Percentiles rank a stretch among this genome's conserved stretches.
phyloP scores from a whole-genome alignment of 2,797 vertebrate genomes.

The Holocentrus rufus region DNA sequence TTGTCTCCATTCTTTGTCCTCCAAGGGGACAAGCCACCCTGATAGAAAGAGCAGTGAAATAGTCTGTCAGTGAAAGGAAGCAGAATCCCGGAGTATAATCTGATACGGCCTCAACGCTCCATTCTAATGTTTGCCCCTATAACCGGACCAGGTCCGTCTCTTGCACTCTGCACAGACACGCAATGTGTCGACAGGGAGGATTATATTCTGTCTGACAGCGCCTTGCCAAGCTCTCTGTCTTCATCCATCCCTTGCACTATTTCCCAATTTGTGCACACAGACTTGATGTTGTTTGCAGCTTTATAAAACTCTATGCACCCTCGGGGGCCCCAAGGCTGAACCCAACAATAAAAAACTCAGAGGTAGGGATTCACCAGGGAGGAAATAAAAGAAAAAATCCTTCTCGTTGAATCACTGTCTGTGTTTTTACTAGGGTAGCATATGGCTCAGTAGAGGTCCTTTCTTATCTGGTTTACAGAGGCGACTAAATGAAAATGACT shows the following conservation, averaged over 20 bases:
- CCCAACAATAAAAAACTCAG: slow-evolving; percentile 56
- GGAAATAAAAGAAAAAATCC: slow-evolving; percentile 4
- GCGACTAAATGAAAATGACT: slow-evolving; percentile 47
- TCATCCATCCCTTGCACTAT: slow-evolving; percentile 48
- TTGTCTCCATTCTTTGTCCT: slow-evolving; percentile 44
- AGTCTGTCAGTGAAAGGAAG: slow-evolving; percentile 63
- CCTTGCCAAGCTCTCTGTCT: slow-evolving; percentile 59
- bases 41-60: slow-evolving; percentile 59
- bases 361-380: slow-evolving; percentile 35
- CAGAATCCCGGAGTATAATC: slow-evolving; percentile 63
- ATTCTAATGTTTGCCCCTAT: slow-evolving; percentile 56
- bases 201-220: slow-evolving; percentile 65
- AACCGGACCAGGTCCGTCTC: slow-evolving; percentile 54
- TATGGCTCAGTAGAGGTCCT: slow-evolving; percentile 48
- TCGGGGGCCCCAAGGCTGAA: slow-evolving; percentile 45
- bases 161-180: slow-evolving; percentile 45
- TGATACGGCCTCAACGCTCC: slow-evolving; percentile 68
- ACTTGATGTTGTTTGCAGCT: slow-evolving; percentile 64
- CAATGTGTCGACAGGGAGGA: slow-evolving; percentile 61
- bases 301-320: slow-evolving; percentile 60
- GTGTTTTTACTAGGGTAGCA: slow-evolving; percentile 59
- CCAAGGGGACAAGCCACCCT: slow-evolving; percentile 27
- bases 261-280: slow-evolving; percentile 54
- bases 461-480: slow-evolving; percentile 55
- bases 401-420: slow-evolving; percentile 33